phyloP scores from a whole-genome alignment of 2,113 vertebrate species.

The Aphyosemion australe region DNA sequence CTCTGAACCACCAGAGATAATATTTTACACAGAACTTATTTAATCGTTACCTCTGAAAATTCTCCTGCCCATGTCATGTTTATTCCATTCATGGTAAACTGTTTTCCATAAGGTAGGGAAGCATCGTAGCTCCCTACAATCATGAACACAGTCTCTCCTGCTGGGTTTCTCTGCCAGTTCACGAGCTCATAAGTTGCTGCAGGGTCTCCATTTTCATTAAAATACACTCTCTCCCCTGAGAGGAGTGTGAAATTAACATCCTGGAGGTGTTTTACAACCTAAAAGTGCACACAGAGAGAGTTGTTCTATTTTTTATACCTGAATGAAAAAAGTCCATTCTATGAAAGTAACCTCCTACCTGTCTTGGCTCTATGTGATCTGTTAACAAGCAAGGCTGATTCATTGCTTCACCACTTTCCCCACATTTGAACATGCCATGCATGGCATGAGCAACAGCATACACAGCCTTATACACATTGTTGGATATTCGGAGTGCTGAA shows the following conservation, averaged over 20 bases:
- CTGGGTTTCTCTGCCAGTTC: slow-evolving; percentile 78
- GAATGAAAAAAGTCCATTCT: too few relatives aligned
- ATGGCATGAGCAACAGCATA: slow-evolving; percentile 76
- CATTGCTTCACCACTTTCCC: background rate
- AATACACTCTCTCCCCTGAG: slow-evolving; percentile 73
- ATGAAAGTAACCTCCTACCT: slow-evolving; percentile 55
- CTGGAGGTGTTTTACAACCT: slow-evolving; percentile 71
- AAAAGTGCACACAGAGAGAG: too few relatives aligned
- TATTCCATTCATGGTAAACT: slow-evolving; percentile 70
- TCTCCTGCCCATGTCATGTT: slow-evolving; percentile 70
- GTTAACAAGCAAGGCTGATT: slow-evolving; percentile 50
- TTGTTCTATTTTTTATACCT: too few relatives aligned
- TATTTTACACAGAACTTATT: background rate
- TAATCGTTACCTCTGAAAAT: slow-evolving; percentile 43
- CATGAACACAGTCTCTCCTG: slow-evolving; percentile 66
- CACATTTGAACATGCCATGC: slow-evolving; percentile 66
- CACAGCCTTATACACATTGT: slow-evolving; percentile 81
- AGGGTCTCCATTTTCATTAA: slow-evolving; percentile 77
- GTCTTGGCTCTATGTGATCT: slow-evolving; percentile 34
- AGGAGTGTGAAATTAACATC: slow-evolving; percentile 72
- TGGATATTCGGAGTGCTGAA: slow-evolving; percentile 76
- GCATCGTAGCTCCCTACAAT: slow-evolving; percentile 76
- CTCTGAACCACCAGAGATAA: background rate
- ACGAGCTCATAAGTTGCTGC: slow-evolving; percentile 77
- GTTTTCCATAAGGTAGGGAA: slow-evolving; percentile 62